Evolutionary conservation across 2,113 vertebrate species (phyloP), one percentile per base, ranked within the genome.

Genomic region (Pollimyrus isidori): DNA sequence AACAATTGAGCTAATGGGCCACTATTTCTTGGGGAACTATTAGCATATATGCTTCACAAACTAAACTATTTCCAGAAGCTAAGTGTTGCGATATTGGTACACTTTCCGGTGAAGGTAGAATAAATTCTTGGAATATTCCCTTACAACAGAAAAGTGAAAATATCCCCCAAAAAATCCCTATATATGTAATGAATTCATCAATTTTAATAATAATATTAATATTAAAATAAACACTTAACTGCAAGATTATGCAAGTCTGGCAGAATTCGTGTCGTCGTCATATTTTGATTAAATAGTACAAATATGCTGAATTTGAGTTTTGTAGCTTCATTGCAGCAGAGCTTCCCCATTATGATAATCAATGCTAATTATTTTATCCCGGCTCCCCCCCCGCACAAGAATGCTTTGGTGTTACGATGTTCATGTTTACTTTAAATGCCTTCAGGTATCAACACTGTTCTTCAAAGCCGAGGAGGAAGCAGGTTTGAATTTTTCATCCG

Each of bases 381-480:
- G 7, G 30, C 5, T 87, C 0, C 39, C 48, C 50, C 46, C 39
- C 19, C 56, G 7, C 26, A 39, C 17, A n/a, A 52, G 48, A 50
- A 50, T 45, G 42, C 62, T 52, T 50, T 52, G 69, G 69, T 49
- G 19, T 82, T 46, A 9, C 56, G 45, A 39, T 46, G 46, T 76
- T 89, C 73, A 82, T 50, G 15, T 35, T 53, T 53, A 26, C 26
- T 46, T 42, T 15, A 52, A 82, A 89, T 82, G 73, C 88, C 88
- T 82, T 89, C 30, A 85, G 88, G 73, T 89, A 11, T 84, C 11
- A 89, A n/a, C n/a, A 45, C 48, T 48, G 35, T 35, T n/a, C 50
- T 83, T 89, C 88, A 83, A 84, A 83, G 50, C 39, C 52, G 39
- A 45, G 52, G 7, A 83, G 35, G 50, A 58, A 89, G 13, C n/a